Evolutionary conservation across 2,113 vertebrate genomes (phyloP).

Genomic region (Calypte anna): DNA sequence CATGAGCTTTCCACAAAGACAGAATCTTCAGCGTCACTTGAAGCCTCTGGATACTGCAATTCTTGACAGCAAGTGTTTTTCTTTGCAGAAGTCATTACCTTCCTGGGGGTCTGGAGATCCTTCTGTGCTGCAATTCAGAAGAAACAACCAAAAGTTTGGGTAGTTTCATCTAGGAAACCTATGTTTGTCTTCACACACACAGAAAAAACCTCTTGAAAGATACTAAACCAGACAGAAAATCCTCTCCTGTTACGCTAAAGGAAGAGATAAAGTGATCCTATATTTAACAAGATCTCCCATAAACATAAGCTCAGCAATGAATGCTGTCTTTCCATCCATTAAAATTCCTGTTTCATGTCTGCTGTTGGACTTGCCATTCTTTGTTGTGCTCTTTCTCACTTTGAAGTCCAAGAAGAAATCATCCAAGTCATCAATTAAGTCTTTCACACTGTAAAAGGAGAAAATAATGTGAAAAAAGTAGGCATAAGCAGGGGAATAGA

Average conservation of each 20-base stretch:
- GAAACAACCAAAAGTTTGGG: not conserved
- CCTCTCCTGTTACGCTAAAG: not conserved
- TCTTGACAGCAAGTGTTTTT: conserved; percentile 39
- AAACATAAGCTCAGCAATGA: not conserved
- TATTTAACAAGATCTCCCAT: not conserved
- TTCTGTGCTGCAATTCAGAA: conserved; percentile 42
- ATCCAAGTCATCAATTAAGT: not conserved
- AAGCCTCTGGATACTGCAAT: conserved; percentile 70
- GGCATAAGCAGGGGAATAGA: not conserved
- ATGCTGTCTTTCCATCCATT: not conserved
- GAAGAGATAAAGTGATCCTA: not conserved
- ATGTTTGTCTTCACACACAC: not conserved
- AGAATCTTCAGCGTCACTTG: conserved; percentile 78
- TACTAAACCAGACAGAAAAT: not conserved
- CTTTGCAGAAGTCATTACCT: not conserved
- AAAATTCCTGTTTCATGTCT: not conserved
- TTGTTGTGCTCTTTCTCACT: not conserved
- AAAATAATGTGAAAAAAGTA: not conserved
- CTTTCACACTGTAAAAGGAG: conserved; percentile 3
- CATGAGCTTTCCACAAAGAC: conserved; percentile 76
- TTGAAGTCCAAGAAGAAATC: conserved; percentile 16
- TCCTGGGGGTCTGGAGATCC: not conserved
- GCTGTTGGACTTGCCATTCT: not conserved
- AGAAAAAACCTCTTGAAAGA: not conserved
- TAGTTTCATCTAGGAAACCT: not conserved